Base-by-base conservation (phyloP, 1,140 invertebrate genomes). In the Augochlora pura region DNA sequence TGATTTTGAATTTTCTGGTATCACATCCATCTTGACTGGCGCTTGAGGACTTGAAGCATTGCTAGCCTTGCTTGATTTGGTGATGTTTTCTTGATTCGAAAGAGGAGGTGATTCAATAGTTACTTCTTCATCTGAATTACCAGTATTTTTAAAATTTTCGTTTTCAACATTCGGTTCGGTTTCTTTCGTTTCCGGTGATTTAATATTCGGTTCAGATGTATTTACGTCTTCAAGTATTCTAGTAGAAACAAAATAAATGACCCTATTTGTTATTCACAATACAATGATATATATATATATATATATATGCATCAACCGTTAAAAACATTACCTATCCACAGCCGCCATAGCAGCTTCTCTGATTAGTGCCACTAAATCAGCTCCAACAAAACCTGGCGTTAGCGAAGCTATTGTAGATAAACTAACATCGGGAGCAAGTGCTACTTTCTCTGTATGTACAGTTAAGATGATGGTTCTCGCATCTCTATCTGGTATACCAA, bases 371-470 rank as follows among this genome's bases (percentile, higher is more conserved):
- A 96, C 95, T 38, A 99, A 94, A 95, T 99, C 99, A 16, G 98
- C 98, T 27, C 98, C 99, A 52, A 99, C 98, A 94, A 96, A 99
- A n/a, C 99, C 99, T 12, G 99, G 99, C 49, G 98, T 99, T 32
- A 96, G 93, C 85, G 96, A 95, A 39, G 98, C 97, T 64, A 99
- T 92, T 52, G 93, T 91, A 78, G 94, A 91, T 81, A 96, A 95
- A 90, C 97, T 95, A 84, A 98, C 94, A 86, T 96, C 94, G 32
- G 94, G 86, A 70, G 94, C 93, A 10, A 99, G 89, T 73, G 95
- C 94, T 64, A 99, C 90, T 39, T 95, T 94, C 42, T 92, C 90
- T 64, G 95, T 94, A 87, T 97, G 92, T 46, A 98, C 95, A 87
- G 94, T 92, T n/a, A 98, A 88, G 73, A 98, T 98, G 77, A 96